Base-by-base conservation (phyloP, 1,140 invertebrate genomes). In the Panagrolaimus sp. region DNA sequence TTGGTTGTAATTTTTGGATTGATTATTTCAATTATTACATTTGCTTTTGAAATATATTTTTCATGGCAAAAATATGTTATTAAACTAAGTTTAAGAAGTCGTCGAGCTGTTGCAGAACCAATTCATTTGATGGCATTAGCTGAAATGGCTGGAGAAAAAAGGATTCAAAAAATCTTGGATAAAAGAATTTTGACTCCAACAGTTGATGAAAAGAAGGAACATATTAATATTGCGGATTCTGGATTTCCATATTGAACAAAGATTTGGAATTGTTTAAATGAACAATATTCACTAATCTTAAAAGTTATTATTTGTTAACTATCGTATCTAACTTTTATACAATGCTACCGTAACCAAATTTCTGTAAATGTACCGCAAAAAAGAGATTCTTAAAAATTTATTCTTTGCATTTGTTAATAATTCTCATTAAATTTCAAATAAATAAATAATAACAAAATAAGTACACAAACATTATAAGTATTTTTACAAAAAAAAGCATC, bases 371-470 rank as follows among this genome's bases (percentile, higher is more conserved):
- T 38, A 4, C 7, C 7, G 2, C 31, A 38, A 43, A 43, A 63
- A 23, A 31, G 38, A 63, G 23, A 42, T 31, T 27, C 38, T 7
- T n/a, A n/a, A 23, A 42, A 43, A 63, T 44, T 43, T 63, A 44
- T 31, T 14, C n/a, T 42, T 31, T 43, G 44, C 16, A 11, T 43
- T 14, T n/a, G n/a, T n/a, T n/a, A 4, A 42, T 63, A 63, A 16
- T 63, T 25, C 20, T 25, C 20, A 63, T 63, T 16, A 27, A 63
- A 5, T n/a, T 9, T 63, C 9, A 64, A 45, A 42, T 42, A 4
- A 44, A 42, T 64, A 25, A 45, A 64, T 42, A 23, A 47, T 20
- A 20, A 64, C 43, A 11, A 64, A 23, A 64, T 25, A 64, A 64
- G 38, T 13, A 63, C 1, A 38, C 25, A 63, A 63, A 38, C 31